phyloP scores from a whole-genome alignment of 2,797 vertebrate species.

The Galagoides demidoff region DNA sequence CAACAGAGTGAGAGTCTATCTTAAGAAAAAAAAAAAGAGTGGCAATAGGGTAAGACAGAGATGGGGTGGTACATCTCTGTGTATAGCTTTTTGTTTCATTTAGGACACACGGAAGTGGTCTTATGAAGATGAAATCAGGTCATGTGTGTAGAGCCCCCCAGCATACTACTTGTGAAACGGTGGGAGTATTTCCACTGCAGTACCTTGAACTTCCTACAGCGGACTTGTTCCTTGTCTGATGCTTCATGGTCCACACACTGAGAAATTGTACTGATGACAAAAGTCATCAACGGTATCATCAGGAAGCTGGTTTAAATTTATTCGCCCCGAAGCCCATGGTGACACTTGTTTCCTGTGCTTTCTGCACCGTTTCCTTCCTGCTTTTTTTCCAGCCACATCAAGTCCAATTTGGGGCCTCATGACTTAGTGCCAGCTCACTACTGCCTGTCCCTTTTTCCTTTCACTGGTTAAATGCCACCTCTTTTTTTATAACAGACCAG shows the following conservation, averaged over 20 bases:
- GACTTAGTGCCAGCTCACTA: background rate
- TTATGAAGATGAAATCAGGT: background rate
- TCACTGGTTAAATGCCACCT: background rate
- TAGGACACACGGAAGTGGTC: background rate
- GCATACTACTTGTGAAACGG: background rate
- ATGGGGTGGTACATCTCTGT: background rate
- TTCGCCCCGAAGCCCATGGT: background rate
- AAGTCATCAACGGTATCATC: background rate
- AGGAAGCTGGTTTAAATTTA: background rate
- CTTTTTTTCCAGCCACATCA: background rate
- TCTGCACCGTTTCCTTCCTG: background rate
- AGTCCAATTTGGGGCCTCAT: background rate
- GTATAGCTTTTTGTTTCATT: background rate
- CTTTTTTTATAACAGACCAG: background rate
- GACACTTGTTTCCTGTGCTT: background rate
- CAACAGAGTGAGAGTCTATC: no score
- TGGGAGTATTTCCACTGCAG: background rate
- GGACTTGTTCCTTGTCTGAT: background rate
- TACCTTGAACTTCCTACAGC: background rate
- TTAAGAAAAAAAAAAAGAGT: background rate
- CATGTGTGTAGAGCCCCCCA: accelerated
- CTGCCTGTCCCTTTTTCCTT: background rate
- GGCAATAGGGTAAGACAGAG: background rate
- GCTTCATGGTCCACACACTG: background rate
- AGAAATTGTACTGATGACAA: background rate